A percentile compares a stretch with the other conserved stretches of the same genome.
phyloP scores from a whole-genome alignment of 1,140 invertebrate species.

The Atopsyche davidsoni region DNA sequence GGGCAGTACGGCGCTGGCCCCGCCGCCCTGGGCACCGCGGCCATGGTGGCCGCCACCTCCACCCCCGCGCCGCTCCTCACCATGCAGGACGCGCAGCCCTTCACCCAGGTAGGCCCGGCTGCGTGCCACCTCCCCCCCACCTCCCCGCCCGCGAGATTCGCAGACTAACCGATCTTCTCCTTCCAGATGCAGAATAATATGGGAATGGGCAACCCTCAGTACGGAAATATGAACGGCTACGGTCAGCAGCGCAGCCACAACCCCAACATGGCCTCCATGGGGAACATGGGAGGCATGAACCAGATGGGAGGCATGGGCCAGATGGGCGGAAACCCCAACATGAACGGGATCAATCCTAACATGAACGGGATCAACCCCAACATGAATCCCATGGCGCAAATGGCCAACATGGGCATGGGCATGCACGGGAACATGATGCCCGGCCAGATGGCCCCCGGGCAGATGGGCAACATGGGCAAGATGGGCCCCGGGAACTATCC shows the following conservation, averaged over 20 bases:
- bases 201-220: conserved; percentile 50
- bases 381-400: conserved; percentile 57
- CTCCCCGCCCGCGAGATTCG: not conserved
- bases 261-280: conserved; percentile 56
- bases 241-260: conserved; percentile 47
- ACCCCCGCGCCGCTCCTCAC: conserved; percentile 38
- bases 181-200: conserved; percentile 50
- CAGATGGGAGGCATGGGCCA: conserved; percentile 50
- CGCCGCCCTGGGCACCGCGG: conserved; percentile 11
- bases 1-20: conserved; percentile 29
- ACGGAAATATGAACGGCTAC: conserved; percentile 48
- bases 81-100: conserved; percentile 50
- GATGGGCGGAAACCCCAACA: conserved; percentile 43
- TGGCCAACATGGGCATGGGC: conserved; percentile 58
- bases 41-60: conserved; percentile 20
- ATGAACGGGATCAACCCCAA: conserved; percentile 47
- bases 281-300: conserved; percentile 55
- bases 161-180: too few relatives aligned
- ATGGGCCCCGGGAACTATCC: conserved; percentile 51
- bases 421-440: conserved; percentile 61
- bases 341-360: conserved; percentile 44
- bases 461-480: conserved; percentile 53
- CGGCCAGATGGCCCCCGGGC: conserved; percentile 46
- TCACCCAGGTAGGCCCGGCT: conserved; percentile 40
- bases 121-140: not conserved